Conservation (phyloP, 2,797 vertebrate species). For the Tragelaphus eurycerus region DNA sequence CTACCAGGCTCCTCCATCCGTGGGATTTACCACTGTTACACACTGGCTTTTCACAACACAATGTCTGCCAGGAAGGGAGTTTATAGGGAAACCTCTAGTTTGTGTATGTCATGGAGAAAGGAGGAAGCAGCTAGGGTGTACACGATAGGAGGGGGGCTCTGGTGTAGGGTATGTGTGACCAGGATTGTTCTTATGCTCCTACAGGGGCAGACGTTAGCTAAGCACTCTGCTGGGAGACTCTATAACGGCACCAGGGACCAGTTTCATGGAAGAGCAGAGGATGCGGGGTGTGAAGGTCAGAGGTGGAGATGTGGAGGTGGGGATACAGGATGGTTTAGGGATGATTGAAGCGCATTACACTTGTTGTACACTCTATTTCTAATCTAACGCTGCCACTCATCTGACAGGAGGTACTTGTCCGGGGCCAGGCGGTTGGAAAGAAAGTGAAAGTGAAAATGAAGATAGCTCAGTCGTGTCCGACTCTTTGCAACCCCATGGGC, state of each 20-base stretch:
- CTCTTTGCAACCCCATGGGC: background rate
- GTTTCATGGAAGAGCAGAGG: background rate
- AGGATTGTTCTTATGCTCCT: background rate
- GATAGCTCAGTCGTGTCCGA: accelerated
- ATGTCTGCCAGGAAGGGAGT: background rate
- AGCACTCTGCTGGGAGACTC: background rate
- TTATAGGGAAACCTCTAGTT: background rate
- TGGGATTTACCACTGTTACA: background rate
- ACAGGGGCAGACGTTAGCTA: background rate
- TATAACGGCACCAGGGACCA: background rate
- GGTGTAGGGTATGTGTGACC: accelerated
- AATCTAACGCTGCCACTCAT: background rate
- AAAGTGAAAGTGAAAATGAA: background rate
- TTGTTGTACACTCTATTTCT: background rate
- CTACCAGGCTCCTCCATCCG: too few species aligned
- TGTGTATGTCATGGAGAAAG: background rate
- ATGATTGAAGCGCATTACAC: background rate
- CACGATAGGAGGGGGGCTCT: background rate
- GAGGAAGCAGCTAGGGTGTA: accelerated
- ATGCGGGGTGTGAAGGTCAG: background rate
- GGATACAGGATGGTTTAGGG: background rate
- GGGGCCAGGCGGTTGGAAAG: background rate
- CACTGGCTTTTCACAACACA: background rate
- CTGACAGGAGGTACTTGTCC: background rate
- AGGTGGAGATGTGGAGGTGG: background rate